A percentile compares a stretch with the other conserved stretches of the same genome.
phyloP scores from a whole-genome alignment of 1,140 invertebrate genomes.

The Andrena cerasifolii region DNA sequence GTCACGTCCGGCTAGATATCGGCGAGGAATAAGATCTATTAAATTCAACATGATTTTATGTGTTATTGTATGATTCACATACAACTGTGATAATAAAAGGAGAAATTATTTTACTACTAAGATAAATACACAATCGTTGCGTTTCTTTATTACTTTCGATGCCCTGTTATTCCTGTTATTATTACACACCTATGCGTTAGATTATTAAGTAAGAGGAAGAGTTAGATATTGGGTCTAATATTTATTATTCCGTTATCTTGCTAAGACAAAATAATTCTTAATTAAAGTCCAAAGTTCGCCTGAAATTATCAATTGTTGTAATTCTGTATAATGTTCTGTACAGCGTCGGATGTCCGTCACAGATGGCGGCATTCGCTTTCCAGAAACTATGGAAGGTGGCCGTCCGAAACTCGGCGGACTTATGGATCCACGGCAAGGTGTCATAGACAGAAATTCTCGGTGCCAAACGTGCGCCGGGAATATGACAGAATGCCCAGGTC shows the following conservation, averaged over 20 bases:
- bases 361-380: slow-evolving; percentile 97
- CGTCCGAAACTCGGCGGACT: slow-evolving; percentile 98
- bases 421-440: slow-evolving; percentile 99
- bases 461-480: slow-evolving; percentile 99
- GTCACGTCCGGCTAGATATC: neutral
- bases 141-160: neutral
- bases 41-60: neutral
- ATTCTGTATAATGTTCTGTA: slow-evolving; percentile 71
- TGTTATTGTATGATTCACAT: neutral
- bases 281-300: no score
- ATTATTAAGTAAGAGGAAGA: neutral
- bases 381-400: slow-evolving; percentile 99
- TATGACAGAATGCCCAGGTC: slow-evolving; percentile 99
- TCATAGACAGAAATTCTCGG: slow-evolving; percentile 95
- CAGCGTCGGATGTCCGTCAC: slow-evolving; percentile 98
- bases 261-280: no score
- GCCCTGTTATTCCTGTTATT: neutral
- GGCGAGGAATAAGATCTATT: neutral
- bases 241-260: no score
- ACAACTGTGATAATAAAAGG: neutral
- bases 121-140: neutral
- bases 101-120: neutral
- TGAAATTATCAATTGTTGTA: slow-evolving; percentile 35
- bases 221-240: no score
- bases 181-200: neutral